Evolutionary conservation across 2,888 invertebrate species (phyloP), one percentile per base, ranked within the genome.

Genomic region (Entomobrya proxima): DNA sequence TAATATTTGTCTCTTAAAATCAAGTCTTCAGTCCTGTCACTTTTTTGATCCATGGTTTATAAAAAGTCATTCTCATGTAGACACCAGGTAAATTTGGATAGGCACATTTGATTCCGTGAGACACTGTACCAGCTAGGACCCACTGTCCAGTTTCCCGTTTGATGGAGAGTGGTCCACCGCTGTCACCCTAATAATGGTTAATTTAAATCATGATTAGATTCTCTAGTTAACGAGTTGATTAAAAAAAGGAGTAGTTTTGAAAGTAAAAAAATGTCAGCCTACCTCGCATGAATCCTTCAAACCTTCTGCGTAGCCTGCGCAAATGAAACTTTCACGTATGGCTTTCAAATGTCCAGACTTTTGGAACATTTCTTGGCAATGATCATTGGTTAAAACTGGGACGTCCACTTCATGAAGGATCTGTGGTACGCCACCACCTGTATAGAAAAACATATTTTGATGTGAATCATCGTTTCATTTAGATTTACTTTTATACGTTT

Each of bases 301-400:
- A 0, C 98, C 97, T 90, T 96, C 96, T 47, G 97, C 96, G 91
- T 98, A 98, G 44, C 98, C 98, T 0, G 98, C 98, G 91, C 98
- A 98, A 32, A 98, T 93, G 92, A 98, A 98, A 44, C 97, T 97
- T 88, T 94, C 95, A 37, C 96, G 93, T 87, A 98, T 98, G 91
- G 95, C 94, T 92, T 98, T 98, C 0, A 95, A 94, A 91, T 98
- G 97, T 0, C 97, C 97, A 0, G 96, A 97, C 0, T 96, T 96
- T 90, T 95, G 94, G 93, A 98, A 98, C 97, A 98, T 97, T 91
- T 97, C 96, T 91, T 98, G 97, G 91, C 98, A 98, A 13, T 97
- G 96, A 88, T 94, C 94, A 92, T 98, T 98, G 91, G 97, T 96
- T 92, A 98, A 96, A 87, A 98, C 95, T 44, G 98, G 98, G 30